These are phyloP conservation scores for Dendroctonus valens DNA, from an alignment of 1,140 invertebrate species.

Conservation along the genomic window DNA sequence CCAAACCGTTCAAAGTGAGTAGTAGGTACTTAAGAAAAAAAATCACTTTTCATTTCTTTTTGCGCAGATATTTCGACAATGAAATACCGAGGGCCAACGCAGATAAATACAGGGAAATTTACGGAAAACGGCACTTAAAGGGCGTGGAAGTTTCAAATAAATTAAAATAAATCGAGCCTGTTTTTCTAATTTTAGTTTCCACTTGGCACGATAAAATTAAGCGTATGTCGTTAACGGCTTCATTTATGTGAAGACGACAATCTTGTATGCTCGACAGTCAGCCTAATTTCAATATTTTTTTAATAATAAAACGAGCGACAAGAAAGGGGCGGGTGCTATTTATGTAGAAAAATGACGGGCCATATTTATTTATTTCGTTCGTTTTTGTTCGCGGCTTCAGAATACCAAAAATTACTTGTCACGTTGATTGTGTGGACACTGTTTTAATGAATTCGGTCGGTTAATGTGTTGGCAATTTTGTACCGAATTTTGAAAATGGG, in stretches of 20 bases:
- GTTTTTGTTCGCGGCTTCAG: conserved; percentile 13
- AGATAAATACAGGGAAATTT: conserved; percentile 1
- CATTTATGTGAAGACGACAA: conserved; percentile 32
- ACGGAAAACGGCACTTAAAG: conserved; percentile 2
- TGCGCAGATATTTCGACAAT: too few relatives aligned
- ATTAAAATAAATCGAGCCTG: conserved; percentile 25
- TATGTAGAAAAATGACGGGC: conserved; percentile 24
- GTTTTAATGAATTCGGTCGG: too few relatives aligned
- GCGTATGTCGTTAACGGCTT: conserved; percentile 27
- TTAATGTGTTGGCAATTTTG: too few relatives aligned
- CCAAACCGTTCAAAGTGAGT: too few relatives aligned
- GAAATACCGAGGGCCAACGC: neutral
- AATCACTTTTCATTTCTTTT: too few relatives aligned
- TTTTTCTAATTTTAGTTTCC: conserved; percentile 28
- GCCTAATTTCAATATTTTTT: conserved; percentile 30
- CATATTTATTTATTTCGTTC: conserved; percentile 25
- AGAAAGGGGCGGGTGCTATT: conserved; percentile 18
- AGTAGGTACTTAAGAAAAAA: too few relatives aligned
- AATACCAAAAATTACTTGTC: too few relatives aligned
- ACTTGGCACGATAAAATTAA: conserved; percentile 25
- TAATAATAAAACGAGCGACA: conserved; percentile 26
- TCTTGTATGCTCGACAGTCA: conserved; percentile 26
- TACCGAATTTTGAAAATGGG: too few relatives aligned
- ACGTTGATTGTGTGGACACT: too few relatives aligned
- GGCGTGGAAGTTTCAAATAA: conserved; percentile 25